Conservation (phyloP, 2,888 invertebrate species). For the Gnatocerus cornutus region DNA sequence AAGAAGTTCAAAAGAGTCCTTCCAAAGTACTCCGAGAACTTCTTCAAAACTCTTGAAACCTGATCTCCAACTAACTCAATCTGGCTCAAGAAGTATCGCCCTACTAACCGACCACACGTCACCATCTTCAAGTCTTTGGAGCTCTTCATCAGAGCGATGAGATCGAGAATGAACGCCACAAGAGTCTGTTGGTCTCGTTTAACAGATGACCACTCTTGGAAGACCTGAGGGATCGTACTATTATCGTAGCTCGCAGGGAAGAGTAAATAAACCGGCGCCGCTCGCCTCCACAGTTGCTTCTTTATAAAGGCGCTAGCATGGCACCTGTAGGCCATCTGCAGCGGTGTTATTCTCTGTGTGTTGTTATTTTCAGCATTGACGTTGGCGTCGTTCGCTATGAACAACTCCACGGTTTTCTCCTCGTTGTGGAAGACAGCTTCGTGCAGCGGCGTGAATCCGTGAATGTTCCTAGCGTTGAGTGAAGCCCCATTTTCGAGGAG, state of each 20-base stretch:
- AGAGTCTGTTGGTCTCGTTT: too few species aligned
- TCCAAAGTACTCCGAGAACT: neutral
- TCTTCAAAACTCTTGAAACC: neutral
- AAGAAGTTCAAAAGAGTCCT: neutral
- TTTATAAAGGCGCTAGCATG: neutral
- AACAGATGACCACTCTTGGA: neutral
- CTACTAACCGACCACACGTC: neutral
- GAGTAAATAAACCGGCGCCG: neutral
- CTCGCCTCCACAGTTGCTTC: neutral
- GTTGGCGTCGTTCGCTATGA: neutral
- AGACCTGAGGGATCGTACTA: neutral
- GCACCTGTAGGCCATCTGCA: neutral
- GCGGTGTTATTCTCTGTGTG: neutral
- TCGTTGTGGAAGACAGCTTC: conserved; percentile 1
- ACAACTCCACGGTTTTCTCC: neutral
- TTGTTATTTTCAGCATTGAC: neutral
- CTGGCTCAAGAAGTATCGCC: neutral
- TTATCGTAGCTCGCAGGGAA: neutral
- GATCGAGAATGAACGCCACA: neutral
- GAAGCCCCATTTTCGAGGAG: neutral
- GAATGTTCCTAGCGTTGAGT: neutral
- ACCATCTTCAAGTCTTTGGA: neutral
- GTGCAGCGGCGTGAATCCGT: conserved; percentile 3
- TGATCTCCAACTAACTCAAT: neutral
- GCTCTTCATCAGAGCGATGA: neutral